Base-by-base conservation (phyloP, 1,140 invertebrate species). In the Hesperophylax magnus region DNA sequence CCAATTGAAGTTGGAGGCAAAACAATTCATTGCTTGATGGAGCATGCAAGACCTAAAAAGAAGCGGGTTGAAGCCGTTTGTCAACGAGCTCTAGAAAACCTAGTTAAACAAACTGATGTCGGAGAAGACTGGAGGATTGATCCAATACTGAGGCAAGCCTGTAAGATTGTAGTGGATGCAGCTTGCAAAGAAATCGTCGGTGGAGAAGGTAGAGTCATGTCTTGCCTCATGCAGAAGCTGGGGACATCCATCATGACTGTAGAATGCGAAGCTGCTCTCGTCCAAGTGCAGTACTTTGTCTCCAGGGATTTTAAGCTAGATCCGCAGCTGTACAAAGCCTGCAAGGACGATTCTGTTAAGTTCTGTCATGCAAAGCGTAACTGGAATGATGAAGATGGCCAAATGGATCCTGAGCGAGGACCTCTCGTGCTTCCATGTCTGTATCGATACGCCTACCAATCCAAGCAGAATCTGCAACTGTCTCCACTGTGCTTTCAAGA, bases 261-360 rank as follows among this genome's bases (percentile, higher is more conserved):
- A 77, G 93, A 95, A 18, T 99, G 98, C 91, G 96, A 98, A 91
- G 92, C 95, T 72, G 95, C 96, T 24, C 90, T 99, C 34, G 91
- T 99, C 20, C 97, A 99, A 90, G 98, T 99, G 85, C 98, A 99
- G 86, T 99, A 98, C 88, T 99, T 99, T 89, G 93, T 99, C 69
- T 95, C 97, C 0, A 92, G 98, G 84, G 97, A 99, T 90, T 99
- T 97, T 85, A 97, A 96, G 86, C 88, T 99, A 60, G 98, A 99
- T 91, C 94, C 96, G 0, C 94, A 95, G 80, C 90, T 99, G 17
- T 99, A 97, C 86, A 93, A 92, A 85, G 93, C 94, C 14, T 99
- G 98, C 87, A 95, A 94, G 85, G 92, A 93, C 65, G 97, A 99
- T 90, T 98, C 98, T 4, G 90, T 93, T 3, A 92, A 91, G 53